Base-by-base conservation (phyloP, 2,113 vertebrate species). In the Semicossyphus pulcher region DNA sequence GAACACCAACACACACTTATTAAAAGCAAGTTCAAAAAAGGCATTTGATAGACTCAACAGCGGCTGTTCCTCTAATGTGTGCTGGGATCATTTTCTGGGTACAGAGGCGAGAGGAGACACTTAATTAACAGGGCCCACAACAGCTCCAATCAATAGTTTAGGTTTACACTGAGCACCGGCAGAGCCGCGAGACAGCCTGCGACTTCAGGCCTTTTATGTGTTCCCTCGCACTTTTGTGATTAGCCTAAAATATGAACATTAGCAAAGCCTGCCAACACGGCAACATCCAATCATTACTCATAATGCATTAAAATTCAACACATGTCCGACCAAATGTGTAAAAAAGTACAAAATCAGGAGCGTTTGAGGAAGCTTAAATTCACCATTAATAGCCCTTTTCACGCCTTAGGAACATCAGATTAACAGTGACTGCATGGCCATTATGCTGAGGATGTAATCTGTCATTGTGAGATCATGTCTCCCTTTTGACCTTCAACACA, bases 11-110 rank as follows among this genome's bases (percentile, higher is more conserved):
- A 72, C 80, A 60, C 72, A 65, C 81, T 88, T 92, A 91, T 89
- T 91, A 93, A 90, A 92, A 82, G 61, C 39, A 0, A 87, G 81
- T 86, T 89, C 60, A 84, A 92, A 89, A 64, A 90, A 83, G 72
- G 48, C 75, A 75, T 85, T 82, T 83, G 83, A 94, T 86, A 86
- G 81, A 88, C 78, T 80, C 83, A 64, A 69, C 67, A 54, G 69
- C 26, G 72, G 26, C 62, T 26, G 66, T 26, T 86, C 78, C 59
- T 85, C 76, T 86, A 86, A 88, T 80, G 84, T 70, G 61, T 15
- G 66, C 81, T 59, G 73, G 84, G 78, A 86, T 89, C 84, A 83
- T 83, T 86, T 87, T 83, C 65, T 20, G 36, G 72, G 31, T 56
- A 66, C 69, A 84, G 74, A 78, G 49, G 42, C 57, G 45, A 76